A percentile compares a stretch with the other conserved stretches of the same genome.
These are phyloP conservation scores for Agriopis marginaria DNA, from an alignment of 2,888 invertebrate genomes.

Conservation along the genomic window DNA sequence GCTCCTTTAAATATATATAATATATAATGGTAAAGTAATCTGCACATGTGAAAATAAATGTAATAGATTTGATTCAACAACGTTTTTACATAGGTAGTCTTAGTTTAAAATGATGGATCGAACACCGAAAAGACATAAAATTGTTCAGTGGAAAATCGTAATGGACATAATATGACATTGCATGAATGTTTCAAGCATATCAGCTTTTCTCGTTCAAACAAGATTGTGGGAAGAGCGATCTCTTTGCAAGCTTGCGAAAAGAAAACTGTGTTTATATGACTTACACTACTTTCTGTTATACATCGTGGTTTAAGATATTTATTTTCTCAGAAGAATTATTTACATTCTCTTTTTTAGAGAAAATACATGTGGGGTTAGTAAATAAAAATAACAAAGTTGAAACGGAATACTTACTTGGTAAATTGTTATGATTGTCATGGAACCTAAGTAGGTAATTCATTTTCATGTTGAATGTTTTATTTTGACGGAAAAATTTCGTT, in stretches of 20 bases:
- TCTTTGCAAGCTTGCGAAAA: conserved; percentile 26
- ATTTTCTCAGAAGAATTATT: too few species aligned
- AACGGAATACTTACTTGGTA: too few species aligned
- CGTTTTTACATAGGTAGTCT: conserved; percentile 1
- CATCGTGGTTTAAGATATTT: not conserved
- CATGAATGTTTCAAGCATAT: conserved; percentile 29
- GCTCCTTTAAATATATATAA: too few species aligned
- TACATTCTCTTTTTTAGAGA: too few species aligned
- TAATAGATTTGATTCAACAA: not conserved
- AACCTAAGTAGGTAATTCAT: too few species aligned
- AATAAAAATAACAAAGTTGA: too few species aligned
- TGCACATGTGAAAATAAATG: not conserved
- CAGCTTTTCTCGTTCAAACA: conserved; percentile 26
- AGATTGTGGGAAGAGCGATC: conserved; percentile 26
- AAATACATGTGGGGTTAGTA: too few species aligned
- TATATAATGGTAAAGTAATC: too few species aligned
- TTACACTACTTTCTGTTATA: conserved; percentile 1
- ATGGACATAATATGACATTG: conserved; percentile 33
- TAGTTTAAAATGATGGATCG: conserved; percentile 35
- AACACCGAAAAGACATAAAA: conserved; percentile 16
- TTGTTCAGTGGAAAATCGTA: conserved; percentile 30
- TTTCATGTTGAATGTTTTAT: too few species aligned
- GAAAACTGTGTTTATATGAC: conserved; percentile 5
- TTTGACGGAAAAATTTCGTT: too few species aligned
- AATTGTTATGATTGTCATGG: too few species aligned